Conservation (phyloP, 2,797 vertebrate genomes). For the Galago senegalensis region DNA sequence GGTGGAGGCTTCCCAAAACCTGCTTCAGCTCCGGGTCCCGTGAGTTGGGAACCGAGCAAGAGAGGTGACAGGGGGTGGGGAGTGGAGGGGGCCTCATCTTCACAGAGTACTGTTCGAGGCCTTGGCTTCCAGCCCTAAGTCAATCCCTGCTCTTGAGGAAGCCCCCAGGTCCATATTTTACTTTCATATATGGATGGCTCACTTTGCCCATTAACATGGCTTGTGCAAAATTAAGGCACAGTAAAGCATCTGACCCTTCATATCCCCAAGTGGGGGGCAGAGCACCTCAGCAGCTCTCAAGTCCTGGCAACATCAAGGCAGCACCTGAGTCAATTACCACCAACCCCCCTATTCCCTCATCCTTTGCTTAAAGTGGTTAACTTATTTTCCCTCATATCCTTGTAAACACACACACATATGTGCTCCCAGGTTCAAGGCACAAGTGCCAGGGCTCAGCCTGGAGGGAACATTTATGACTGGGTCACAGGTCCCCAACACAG, state of each 20-base stretch:
- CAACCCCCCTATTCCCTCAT: constrained; percentile 80
- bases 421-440: constrained; percentile 89
- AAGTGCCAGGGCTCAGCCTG: constrained; percentile 87
- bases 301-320: constrained; percentile 88
- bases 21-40: neutral
- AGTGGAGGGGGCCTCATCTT: neutral
- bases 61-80: neutral
- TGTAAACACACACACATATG: constrained; percentile 85
- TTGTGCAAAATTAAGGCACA: constrained; percentile 65
- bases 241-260: constrained; percentile 87
- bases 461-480: constrained; percentile 89
- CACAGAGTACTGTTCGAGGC: neutral
- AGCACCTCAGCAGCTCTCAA: constrained; percentile 90
- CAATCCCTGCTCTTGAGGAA: constrained; percentile 30
- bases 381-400: constrained; percentile 77
- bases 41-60: neutral
- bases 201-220: constrained; percentile 68
- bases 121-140: constrained; percentile 25
- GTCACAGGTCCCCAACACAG: constrained; percentile 88
- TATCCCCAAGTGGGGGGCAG: constrained; percentile 87
- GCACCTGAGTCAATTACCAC: constrained; percentile 90
- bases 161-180: neutral
- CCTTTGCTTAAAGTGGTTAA: constrained; percentile 88
- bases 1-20: neutral
- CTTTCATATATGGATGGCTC: constrained; percentile 47